Evolutionary conservation across 2,888 invertebrate species (phyloP), one percentile per base, ranked within the genome.

Genomic region (Mystacides longicornis): DNA sequence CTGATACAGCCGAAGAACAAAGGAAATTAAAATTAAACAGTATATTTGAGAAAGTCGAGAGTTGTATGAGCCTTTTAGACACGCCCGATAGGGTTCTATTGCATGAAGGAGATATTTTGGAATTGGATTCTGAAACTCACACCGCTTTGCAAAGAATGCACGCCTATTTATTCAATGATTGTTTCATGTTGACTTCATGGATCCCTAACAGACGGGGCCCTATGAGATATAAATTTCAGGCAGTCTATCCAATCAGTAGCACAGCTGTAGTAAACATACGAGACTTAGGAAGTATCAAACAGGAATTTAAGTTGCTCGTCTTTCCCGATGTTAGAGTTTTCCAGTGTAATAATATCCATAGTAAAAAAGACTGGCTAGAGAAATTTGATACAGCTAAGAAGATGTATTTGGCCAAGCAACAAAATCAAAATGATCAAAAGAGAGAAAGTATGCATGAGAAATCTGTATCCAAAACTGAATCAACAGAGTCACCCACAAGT

Each of bases 181-280:
- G 91, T 60, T 79, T 96, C 52, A 89, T 96, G 83, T 80, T 96
- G 58, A 89, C 94, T 22, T 87, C 87, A 51, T 86, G 87, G 82
- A 81, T 88, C 63, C 80, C 86, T 23, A 84, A 85, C 65, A 78
- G 82, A 67, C 76, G 87, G 62, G 89, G 90, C 7, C 86, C 88
- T 49, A 86, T 87, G 67, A 81, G 89, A 65, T 93, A 90, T 68
- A 86, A 87, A 69, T 90, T 88, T 75, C 89, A 92, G 71, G 82
- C 82, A 9, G 81, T 87, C 66, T 93, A 92, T 69, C 89, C 92
- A 64, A 78, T 93, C 43, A 91, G 92, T 67, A 92, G 87, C 69
- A 77, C 96, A 64, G 96, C 95, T 20, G 89, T 96, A 22, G 94
- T 97, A 0, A 97, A 97, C 71, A 93, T 96, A 51, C 79, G 90